A percentile compares a stretch with the other conserved stretches of the same genome.
These are phyloP conservation scores for Bradypodion ventrale DNA, from an alignment of 2,797 vertebrate genomes.

Conservation along the genomic window DNA sequence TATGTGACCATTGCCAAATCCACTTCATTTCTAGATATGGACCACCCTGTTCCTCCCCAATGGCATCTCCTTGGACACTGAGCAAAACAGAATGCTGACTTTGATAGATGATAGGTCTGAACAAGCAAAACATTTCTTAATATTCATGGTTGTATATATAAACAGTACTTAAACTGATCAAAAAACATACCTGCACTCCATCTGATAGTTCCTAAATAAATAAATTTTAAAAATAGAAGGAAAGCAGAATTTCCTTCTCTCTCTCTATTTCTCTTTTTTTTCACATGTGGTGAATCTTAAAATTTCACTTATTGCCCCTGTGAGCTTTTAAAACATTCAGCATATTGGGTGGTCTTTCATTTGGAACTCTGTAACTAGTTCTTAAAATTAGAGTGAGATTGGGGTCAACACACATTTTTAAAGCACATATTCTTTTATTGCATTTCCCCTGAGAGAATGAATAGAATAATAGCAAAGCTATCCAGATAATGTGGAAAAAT, in stretches of 20 bases:
- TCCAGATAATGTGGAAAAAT: neutral
- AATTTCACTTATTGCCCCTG: neutral
- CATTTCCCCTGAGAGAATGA: neutral
- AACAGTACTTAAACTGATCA: neutral
- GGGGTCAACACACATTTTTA: neutral
- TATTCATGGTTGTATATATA: no score
- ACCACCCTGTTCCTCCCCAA: neutral
- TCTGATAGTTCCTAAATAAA: neutral
- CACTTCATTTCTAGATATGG: neutral
- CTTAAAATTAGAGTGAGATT: neutral
- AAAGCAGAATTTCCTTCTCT: neutral
- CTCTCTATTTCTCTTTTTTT: no score
- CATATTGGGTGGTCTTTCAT: neutral
- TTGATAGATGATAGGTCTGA: neutral
- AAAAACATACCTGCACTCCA: neutral
- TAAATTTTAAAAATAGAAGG: neutral
- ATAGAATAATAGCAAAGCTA: neutral
- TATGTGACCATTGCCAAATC: neutral
- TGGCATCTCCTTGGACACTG: no score
- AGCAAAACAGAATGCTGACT: neutral
- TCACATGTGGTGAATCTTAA: neutral
- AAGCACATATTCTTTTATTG: slow-evolving; percentile 1
- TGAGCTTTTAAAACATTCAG: neutral
- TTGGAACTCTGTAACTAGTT: neutral
- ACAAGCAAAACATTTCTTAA: neutral